Conservation (phyloP, 2,113 vertebrate genomes). For the human (Homo sapiens) region GRCh38 chr6:106736501-106737000, state of each 20-base stretch:
- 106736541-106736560: not conserved
- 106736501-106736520: not conserved
- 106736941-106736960: not conserved
- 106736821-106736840: not conserved
- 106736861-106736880: not conserved
- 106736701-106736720: not conserved
- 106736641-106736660: not conserved
- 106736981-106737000: not conserved
- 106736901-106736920: not conserved
- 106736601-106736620: not conserved
- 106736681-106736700: not conserved
- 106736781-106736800: not conserved
- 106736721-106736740: not conserved
- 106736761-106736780: not conserved
- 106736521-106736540: not conserved
- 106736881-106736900: slow-evolving; percentile 38
- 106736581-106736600: not conserved
- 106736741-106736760: not conserved
- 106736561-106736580: not conserved
- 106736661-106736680: not conserved
- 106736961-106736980: not conserved
- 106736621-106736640: not conserved
- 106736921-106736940: not conserved
- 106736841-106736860: not conserved
- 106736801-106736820: not conserved